phyloP scores from a whole-genome alignment of 2,113 vertebrate genomes.

The Pteronura brasiliensis region DNA sequence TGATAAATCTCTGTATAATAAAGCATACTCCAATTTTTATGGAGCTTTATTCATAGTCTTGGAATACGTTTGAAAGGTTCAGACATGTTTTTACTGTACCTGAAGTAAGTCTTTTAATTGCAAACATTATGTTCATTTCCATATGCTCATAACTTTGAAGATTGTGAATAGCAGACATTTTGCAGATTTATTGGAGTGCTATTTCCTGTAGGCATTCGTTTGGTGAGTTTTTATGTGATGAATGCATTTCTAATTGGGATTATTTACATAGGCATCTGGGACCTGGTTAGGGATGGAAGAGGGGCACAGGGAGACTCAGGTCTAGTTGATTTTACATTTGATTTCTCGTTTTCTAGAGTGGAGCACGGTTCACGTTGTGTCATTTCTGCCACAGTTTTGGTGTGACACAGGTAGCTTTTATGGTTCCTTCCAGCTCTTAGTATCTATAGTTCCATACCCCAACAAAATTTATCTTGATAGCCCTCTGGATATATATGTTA shows the following conservation, averaged over 20 bases:
- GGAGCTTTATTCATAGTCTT: constrained; percentile 12
- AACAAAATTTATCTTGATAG: constrained; percentile 23
- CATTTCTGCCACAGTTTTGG: background rate
- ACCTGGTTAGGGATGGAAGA: background rate
- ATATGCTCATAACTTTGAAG: constrained; percentile 67
- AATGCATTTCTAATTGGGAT: constrained; percentile 69
- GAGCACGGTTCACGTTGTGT: background rate
- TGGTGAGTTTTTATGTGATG: constrained; percentile 62
- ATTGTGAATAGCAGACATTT: constrained; percentile 59
- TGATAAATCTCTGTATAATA: constrained; percentile 44
- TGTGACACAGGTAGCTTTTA: background rate
- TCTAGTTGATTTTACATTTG: background rate
- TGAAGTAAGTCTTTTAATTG: constrained; percentile 70
- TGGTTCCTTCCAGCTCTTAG: background rate
- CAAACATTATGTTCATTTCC: constrained; percentile 72
- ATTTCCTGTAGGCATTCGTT: constrained; percentile 69
- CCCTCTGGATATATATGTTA: background rate
- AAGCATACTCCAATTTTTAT: constrained; percentile 36
- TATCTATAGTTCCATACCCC: background rate
- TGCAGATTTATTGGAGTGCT: constrained; percentile 66
- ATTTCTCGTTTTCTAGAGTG: background rate
- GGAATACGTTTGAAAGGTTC: constrained; percentile 22
- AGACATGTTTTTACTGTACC: constrained; percentile 66
- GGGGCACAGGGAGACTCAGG: background rate
- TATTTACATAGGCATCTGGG: constrained; percentile 71